phyloP scores from a whole-genome alignment of 2,888 invertebrate genomes.

The Idaea straminata region DNA sequence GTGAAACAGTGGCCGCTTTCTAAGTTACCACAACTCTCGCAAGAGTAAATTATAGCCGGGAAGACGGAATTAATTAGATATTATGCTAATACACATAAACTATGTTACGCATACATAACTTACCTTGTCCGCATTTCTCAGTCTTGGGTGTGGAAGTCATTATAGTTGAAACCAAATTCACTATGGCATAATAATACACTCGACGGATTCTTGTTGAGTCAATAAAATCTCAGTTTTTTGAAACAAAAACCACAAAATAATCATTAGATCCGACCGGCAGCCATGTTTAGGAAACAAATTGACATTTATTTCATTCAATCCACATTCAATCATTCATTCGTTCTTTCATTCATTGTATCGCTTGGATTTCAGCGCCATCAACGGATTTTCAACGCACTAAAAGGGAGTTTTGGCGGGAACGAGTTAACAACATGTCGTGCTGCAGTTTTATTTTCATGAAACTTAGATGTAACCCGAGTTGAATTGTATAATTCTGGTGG shows the following conservation, averaged over 20 bases:
- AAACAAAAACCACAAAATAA: slow-evolving; percentile 57
- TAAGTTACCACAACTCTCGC: background rate
- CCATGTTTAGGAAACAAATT: slow-evolving; percentile 69
- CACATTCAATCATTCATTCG: background rate
- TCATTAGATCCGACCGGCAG: slow-evolving; percentile 70
- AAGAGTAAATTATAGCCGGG: slow-evolving; percentile 2
- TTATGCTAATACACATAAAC: background rate
- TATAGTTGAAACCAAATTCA: slow-evolving; percentile 47
- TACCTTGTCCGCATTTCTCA: slow-evolving; percentile 75
- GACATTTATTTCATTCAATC: slow-evolving; percentile 18
- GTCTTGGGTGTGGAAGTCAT: slow-evolving; percentile 78
- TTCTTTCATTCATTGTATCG: background rate
- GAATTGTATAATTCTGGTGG: too few species aligned
- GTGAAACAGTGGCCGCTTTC: background rate
- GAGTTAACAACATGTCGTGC: too few species aligned
- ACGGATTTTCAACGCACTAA: background rate
- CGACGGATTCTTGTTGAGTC: slow-evolving; percentile 31
- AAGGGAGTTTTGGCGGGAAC: too few species aligned
- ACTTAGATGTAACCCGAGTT: too few species aligned
- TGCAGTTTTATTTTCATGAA: too few species aligned
- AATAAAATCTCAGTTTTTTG: slow-evolving; percentile 37
- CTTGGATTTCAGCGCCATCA: background rate
- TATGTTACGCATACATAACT: slow-evolving; percentile 50
- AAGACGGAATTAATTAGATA: slow-evolving; percentile 11
- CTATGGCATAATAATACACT: slow-evolving; percentile 66